Evolutionary conservation across 2,797 vertebrate genomes (phyloP).

Genomic region (Fistularia tabacaria): DNA sequence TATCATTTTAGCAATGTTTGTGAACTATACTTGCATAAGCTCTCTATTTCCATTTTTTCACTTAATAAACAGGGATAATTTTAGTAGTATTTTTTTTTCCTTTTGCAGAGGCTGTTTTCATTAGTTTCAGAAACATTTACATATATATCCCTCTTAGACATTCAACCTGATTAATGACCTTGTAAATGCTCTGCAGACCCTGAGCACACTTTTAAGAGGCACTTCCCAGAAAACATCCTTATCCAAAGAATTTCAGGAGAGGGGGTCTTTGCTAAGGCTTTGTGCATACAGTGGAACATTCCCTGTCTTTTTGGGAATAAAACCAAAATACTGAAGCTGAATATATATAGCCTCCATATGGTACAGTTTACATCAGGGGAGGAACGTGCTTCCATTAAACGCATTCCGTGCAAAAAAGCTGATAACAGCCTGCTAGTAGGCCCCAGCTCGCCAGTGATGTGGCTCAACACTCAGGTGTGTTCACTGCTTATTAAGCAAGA

Average conservation of each 20-base stretch:
- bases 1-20: too few species aligned
- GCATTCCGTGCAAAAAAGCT: slow-evolving; percentile 61
- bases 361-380: slow-evolving; percentile 33
- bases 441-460: slow-evolving; percentile 31
- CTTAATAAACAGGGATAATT: too few species aligned
- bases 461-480: slow-evolving; percentile 65
- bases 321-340: slow-evolving; percentile 6
- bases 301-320: slow-evolving; percentile 3
- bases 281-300: background rate
- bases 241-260: slow-evolving; percentile 4
- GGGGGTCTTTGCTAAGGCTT: background rate
- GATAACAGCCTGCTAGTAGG: slow-evolving; percentile 38
- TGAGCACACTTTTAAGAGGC: background rate
- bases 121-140: background rate
- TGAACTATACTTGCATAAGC: too few species aligned
- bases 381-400: slow-evolving; percentile 52
- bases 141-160: background rate
- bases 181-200: background rate
- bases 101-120: background rate
- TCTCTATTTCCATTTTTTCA: too few species aligned
- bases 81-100: background rate
- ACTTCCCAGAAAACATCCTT: slow-evolving; percentile 4
- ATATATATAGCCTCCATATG: slow-evolving; percentile 47
- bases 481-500: slow-evolving; percentile 34
- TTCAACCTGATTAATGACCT: slow-evolving; percentile 1